phyloP scores from a whole-genome alignment of 2,113 vertebrate genomes.

The Pterocles orientalis region DNA sequence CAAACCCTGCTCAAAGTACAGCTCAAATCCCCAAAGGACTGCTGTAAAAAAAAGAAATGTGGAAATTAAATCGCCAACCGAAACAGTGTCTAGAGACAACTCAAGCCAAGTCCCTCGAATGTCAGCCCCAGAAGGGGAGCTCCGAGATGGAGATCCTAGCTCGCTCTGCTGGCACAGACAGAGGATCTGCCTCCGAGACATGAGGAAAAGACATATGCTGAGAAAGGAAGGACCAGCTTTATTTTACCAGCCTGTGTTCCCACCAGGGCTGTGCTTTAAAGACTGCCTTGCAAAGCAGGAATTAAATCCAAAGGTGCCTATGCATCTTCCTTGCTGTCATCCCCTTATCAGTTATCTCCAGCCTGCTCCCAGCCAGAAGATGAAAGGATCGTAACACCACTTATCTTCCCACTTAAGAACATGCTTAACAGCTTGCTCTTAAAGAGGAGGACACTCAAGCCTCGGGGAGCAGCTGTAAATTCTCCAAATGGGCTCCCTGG shows the following conservation, averaged over 20 bases:
- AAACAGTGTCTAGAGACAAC: conserved; percentile 37
- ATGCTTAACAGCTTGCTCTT: conserved; percentile 31
- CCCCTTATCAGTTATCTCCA: conserved; percentile 50
- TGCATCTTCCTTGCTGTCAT: conserved; percentile 27
- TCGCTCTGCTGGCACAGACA: conserved; percentile 42
- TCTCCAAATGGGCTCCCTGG: conserved; percentile 15
- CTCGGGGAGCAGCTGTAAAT: conserved; percentile 32
- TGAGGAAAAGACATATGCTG: conserved; percentile 55
- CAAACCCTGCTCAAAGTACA: background rate
- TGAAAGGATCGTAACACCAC: conserved; percentile 44
- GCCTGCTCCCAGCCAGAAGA: conserved; percentile 39
- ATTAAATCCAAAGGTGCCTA: conserved; percentile 57
- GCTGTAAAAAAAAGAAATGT: background rate
- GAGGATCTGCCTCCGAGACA: conserved; percentile 13
- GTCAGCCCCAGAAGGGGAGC: conserved; percentile 45
- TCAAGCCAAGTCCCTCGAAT: conserved; percentile 26
- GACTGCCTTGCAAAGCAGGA: conserved; percentile 42
- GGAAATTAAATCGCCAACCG: background rate
- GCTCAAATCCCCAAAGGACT: background rate
- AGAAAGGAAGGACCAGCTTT: conserved; percentile 52
- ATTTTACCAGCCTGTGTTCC: conserved; percentile 56
- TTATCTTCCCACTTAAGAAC: conserved; percentile 59
- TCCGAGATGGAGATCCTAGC: background rate
- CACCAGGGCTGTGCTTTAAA: conserved; percentile 46
- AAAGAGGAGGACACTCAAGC: conserved; percentile 4